Evolutionary conservation across 2,113 vertebrate species (phyloP), one percentile per base, ranked within the genome.

Genomic region (Corythaeola cristata): DNA sequence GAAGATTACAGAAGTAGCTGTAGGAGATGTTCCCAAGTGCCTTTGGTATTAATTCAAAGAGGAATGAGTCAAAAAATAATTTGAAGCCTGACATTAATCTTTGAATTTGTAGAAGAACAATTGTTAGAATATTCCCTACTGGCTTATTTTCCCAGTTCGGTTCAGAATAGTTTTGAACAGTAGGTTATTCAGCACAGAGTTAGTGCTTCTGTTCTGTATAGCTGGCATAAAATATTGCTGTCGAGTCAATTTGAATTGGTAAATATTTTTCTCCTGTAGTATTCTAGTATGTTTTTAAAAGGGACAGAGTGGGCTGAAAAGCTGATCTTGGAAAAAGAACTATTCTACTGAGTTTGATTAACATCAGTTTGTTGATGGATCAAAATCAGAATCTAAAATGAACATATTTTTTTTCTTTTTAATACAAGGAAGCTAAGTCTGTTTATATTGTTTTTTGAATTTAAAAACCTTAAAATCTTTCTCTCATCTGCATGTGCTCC

Each of bases 21-120:
- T 55, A 90, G 72, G 85, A 88, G 82, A 94, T 88, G 60, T 66
- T 90, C 92, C 93, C 88, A 56, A 94, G 92, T 84, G 90, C 45
- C 85, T 94, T 83, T 90, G 85, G 72, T 88, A 80, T 80, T 96
- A 92, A 94, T 92, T 93, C 90, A 90, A 63, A 89, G 72, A 92
- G 37, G 52, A 96, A 74, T 35, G 85, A 93, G 73, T 88, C 37
- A 94, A 94, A 96, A 96, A 95, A 93, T 76, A 88, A 90, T 93
- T 85, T 92, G 59, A 84, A 90, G 63, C 24, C 52, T 95, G 75
- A 90, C 78, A 93, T 91, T 94, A 94, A 77, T 95, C 88, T 94
- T 93, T 90, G 95, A 73, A 90, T 94, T 71, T 86, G 71, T 81
- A 90, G 85, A 92, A 77, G 63, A 75, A 72, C 41, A 59, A 86